Evolutionary conservation across 2,888 invertebrate genomes (phyloP).

Genomic region (Stegana nigrithorax): DNA sequence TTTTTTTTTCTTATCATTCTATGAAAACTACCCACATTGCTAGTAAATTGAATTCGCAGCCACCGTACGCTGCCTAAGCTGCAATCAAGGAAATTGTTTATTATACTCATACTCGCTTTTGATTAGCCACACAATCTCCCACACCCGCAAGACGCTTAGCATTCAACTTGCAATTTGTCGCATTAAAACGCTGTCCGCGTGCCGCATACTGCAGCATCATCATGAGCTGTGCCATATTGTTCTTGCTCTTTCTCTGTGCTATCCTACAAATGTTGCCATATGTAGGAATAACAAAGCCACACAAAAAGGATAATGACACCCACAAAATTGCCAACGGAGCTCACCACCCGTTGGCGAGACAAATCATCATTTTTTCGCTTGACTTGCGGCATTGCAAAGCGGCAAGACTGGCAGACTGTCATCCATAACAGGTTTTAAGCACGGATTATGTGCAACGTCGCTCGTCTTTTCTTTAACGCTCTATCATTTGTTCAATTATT

Average conservation of each 20-base stretch:
- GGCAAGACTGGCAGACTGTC: neutral
- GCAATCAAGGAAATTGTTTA: constrained; percentile 14
- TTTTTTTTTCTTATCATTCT: too few relatives aligned
- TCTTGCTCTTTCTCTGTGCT: too few relatives aligned
- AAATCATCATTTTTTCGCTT: constrained; percentile 41
- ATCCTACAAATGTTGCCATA: constrained; percentile 33
- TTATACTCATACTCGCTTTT: neutral
- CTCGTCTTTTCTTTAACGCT: too few relatives aligned
- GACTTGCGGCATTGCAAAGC: constrained; percentile 32
- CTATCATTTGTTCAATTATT: constrained; percentile 9
- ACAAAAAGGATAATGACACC: constrained; percentile 43
- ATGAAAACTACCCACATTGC: too few relatives aligned
- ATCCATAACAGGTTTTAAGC: constrained; percentile 15
- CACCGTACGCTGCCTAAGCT: too few relatives aligned
- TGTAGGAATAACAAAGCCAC: constrained; percentile 26
- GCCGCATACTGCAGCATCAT: too few relatives aligned
- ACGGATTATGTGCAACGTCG: constrained; percentile 18
- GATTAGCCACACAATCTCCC: neutral
- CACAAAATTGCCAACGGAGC: constrained; percentile 46
- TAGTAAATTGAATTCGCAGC: constrained; percentile 20
- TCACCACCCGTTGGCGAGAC: too few relatives aligned
- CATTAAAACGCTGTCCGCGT: constrained; percentile 13
- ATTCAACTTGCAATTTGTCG: constrained; percentile 21
- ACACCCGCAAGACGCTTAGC: too few relatives aligned
- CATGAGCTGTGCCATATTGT: too few relatives aligned